These are phyloP conservation scores for Himalopsyche japonica DNA, from an alignment of 2,888 invertebrate genomes.

Conservation along the genomic window DNA sequence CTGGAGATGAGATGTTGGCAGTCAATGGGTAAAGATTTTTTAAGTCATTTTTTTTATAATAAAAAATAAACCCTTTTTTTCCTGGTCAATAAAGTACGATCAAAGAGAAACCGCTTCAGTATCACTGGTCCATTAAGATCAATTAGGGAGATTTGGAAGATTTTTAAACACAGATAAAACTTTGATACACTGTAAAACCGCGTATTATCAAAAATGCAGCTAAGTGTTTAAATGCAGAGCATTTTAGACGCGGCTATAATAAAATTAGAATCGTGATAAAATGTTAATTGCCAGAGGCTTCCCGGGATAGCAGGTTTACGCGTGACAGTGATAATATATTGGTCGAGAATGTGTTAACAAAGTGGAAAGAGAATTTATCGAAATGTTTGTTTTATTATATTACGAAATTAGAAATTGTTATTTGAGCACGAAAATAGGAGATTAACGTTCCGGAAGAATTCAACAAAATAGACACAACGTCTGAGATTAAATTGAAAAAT, in stretches of 20 bases:
- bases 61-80: too few relatives aligned
- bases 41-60: too few relatives aligned
- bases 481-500: too few relatives aligned
- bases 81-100: too few relatives aligned
- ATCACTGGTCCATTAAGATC: background rate
- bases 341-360: background rate
- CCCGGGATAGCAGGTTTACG: background rate
- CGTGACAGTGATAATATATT: background rate
- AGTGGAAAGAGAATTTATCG: background rate
- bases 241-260: background rate
- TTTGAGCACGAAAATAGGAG: background rate
- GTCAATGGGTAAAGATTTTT: too few relatives aligned
- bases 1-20: too few relatives aligned
- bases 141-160: background rate
- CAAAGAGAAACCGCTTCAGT: too few relatives aligned
- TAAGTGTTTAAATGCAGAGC: background rate
- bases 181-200: background rate
- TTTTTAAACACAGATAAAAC: background rate
- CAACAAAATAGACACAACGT: too few relatives aligned
- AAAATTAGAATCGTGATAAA: conserved; percentile 15
- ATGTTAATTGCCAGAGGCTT: conserved; percentile 8
- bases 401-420: background rate
- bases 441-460: background rate
- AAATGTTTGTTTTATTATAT: background rate
- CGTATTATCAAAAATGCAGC: background rate